Conservation (phyloP, 2,888 invertebrate species). For the Oscheius myriophilus region DNA sequence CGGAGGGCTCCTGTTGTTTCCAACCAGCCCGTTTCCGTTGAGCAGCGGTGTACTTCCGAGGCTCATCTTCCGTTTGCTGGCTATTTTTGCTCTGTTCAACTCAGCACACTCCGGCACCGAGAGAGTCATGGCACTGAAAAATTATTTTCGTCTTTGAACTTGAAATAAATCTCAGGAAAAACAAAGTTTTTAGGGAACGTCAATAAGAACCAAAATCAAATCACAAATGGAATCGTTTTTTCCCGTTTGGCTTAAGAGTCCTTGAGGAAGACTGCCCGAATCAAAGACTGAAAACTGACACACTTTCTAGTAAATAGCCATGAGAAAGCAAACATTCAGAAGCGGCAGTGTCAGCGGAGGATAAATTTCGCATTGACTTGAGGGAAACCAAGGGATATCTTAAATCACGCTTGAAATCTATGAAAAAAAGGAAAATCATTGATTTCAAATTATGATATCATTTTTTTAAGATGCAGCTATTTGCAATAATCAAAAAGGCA, state of each 20-base stretch:
- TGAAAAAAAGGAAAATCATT: too few species aligned
- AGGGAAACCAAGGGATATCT: too few species aligned
- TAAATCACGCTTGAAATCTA: too few species aligned
- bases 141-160: not conserved
- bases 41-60: slow-evolving; percentile 48
- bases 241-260: not conserved
- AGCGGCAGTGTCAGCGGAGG: too few species aligned
- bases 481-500: too few species aligned
- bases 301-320: slow-evolving; percentile 15
- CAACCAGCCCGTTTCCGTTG: slow-evolving; percentile 38
- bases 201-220: too few species aligned
- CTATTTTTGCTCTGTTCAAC: slow-evolving; percentile 40
- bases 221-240: slow-evolving; percentile 5
- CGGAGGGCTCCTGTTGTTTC: slow-evolving; percentile 38
- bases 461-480: too few species aligned
- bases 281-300: slow-evolving; percentile 10
- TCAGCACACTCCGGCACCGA: slow-evolving; percentile 53
- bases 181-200: too few species aligned
- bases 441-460: too few species aligned
- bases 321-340: slow-evolving; percentile 20
- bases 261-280: not conserved
- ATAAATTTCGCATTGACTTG: too few species aligned
- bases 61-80: slow-evolving; percentile 47
- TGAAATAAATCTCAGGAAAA: too few species aligned
- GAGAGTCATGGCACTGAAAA: slow-evolving; percentile 43